Conservation (phyloP, 2,113 vertebrate species). For the Albula glossodonta region DNA sequence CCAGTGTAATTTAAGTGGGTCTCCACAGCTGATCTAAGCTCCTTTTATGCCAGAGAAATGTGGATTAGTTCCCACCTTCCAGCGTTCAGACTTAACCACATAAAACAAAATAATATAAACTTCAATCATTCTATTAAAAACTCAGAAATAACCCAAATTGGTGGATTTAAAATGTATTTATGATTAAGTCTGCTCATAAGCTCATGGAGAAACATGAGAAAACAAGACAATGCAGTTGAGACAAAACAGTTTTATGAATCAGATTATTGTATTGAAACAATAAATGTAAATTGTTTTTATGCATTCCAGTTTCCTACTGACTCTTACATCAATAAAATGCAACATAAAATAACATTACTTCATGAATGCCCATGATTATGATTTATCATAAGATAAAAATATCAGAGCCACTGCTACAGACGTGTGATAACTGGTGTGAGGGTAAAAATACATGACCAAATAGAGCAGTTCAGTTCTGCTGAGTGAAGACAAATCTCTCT, state of each 20-base stretch:
- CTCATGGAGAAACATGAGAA: too few relatives aligned
- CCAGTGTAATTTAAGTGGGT: too few relatives aligned
- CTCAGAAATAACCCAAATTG: too few relatives aligned
- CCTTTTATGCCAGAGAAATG: not conserved
- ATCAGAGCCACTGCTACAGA: slow-evolving; percentile 37
- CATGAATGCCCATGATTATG: not conserved
- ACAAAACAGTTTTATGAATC: not conserved
- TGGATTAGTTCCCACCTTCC: not conserved
- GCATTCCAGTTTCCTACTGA: not conserved
- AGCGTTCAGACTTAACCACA: too few relatives aligned
- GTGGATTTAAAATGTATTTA: too few relatives aligned
- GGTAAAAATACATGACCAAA: slow-evolving; percentile 58
- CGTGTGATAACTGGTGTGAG: slow-evolving; percentile 51
- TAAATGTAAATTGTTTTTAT: not conserved
- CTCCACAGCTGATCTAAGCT: not conserved
- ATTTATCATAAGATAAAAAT: slow-evolving; percentile 48
- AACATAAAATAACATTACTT: not conserved
- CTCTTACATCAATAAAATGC: not conserved
- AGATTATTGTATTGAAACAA: not conserved
- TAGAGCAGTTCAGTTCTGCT: slow-evolving; percentile 43
- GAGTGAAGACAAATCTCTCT: slow-evolving; percentile 43
- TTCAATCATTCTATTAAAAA: too few relatives aligned
- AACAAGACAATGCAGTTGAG: not conserved
- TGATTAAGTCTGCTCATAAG: too few relatives aligned
- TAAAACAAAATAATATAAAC: too few relatives aligned